Evolutionary conservation across 2,888 invertebrate species (phyloP).

Genomic region (Leptinotarsa peninsularis): DNA sequence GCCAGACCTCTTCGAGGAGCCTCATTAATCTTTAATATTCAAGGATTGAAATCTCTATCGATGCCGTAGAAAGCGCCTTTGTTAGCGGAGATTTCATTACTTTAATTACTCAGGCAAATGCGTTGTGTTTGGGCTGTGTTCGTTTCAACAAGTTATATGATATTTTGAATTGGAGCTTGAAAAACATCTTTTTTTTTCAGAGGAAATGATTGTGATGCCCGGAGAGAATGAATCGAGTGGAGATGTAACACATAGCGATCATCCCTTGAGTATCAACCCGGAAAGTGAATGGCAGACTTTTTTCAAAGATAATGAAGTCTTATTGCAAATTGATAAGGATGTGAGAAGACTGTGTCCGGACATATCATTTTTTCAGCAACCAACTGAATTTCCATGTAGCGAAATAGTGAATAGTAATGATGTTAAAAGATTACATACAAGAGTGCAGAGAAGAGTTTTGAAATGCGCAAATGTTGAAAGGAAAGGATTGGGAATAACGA

Average conservation of each 20-base stretch:
- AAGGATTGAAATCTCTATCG: no score
- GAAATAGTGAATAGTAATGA: slow-evolving; percentile 84
- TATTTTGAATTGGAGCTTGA: not conserved
- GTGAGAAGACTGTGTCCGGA: slow-evolving; percentile 94
- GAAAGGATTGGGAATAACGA: slow-evolving; percentile 88
- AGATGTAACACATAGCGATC: slow-evolving; percentile 76
- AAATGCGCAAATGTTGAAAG: slow-evolving; percentile 90
- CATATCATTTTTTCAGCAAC: slow-evolving; percentile 96
- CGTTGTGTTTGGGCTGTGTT: no score
- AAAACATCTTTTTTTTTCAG: slow-evolving; percentile 65
- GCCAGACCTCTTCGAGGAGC: no score
- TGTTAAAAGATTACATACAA: slow-evolving; percentile 85
- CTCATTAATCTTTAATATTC: no score
- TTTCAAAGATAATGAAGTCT: slow-evolving; percentile 97
- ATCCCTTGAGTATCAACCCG: slow-evolving; percentile 95
- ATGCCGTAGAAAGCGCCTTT: no score
- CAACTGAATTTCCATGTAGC: slow-evolving; percentile 90
- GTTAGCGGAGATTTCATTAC: no score
- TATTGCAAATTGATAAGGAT: slow-evolving; percentile 98
- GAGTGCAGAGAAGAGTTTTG: slow-evolving; percentile 88
- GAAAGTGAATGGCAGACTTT: slow-evolving; percentile 96
- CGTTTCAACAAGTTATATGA: no score
- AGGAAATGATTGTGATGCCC: slow-evolving; percentile 90
- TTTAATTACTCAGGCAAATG: no score
- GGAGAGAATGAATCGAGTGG: slow-evolving; percentile 72